phyloP scores from a whole-genome alignment of 2,888 invertebrate species.

The Ditula angustiorana region DNA sequence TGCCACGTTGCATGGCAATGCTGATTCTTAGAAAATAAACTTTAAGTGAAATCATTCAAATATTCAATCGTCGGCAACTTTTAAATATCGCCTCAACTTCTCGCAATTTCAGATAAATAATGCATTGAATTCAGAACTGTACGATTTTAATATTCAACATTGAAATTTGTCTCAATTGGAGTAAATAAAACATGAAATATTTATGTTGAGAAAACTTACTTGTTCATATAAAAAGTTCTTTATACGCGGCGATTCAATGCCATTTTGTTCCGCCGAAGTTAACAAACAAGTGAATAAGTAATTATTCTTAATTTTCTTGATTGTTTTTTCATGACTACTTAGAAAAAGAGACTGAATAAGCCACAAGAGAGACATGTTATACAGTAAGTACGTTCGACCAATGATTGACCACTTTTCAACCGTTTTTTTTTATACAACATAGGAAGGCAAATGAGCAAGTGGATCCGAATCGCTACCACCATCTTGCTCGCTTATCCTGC shows the following conservation, averaged over 20 bases:
- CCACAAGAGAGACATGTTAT: background rate
- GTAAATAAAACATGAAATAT: constrained; percentile 4
- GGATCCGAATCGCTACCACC: too few relatives aligned
- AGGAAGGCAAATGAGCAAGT: too few relatives aligned
- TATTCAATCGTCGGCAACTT: background rate
- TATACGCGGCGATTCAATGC: background rate
- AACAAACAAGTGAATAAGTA: constrained; percentile 16
- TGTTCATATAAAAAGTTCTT: background rate
- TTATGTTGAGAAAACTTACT: background rate
- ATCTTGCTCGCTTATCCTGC: too few relatives aligned
- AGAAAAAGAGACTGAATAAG: background rate
- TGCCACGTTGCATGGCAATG: too few relatives aligned
- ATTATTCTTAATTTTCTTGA: constrained; percentile 2
- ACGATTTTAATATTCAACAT: constrained; percentile 4
- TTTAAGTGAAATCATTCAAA: background rate
- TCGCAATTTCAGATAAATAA: background rate
- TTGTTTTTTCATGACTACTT: constrained; percentile 3
- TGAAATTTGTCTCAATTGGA: constrained; percentile 2
- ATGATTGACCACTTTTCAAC: too few relatives aligned
- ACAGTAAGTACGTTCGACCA: too few relatives aligned
- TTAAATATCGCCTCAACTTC: background rate
- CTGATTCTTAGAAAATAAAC: too few relatives aligned
- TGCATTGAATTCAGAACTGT: constrained; percentile 1
- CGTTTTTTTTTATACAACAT: too few relatives aligned
- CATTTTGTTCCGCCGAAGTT: constrained; percentile 5